Percentiles rank a stretch among this genome's conserved stretches.
These are phyloP conservation scores for Drosophila carrolli DNA, from an alignment of 1,140 invertebrate species.

Conservation along the genomic window DNA sequence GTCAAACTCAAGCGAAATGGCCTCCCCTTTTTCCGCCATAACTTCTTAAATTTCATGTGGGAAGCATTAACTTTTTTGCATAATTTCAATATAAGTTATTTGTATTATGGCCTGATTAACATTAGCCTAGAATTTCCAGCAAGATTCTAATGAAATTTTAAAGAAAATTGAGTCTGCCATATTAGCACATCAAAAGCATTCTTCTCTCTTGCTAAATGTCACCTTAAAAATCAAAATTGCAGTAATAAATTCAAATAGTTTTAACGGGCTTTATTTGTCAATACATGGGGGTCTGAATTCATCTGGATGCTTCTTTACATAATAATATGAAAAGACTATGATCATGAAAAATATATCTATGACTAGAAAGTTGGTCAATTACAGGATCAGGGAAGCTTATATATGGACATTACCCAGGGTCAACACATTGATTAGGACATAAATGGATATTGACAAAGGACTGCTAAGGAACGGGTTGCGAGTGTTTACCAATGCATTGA, in stretches of 20 bases:
- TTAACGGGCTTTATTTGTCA: conserved; percentile 7
- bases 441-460: background rate
- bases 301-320: conserved; percentile 14
- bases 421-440: conserved; percentile 8
- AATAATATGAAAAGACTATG: conserved; percentile 14
- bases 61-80: conserved; percentile 67
- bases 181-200: conserved; percentile 54
- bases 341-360: conserved; percentile 22
- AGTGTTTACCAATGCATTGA: conserved; percentile 4
- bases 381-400: background rate
- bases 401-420: conserved; percentile 11
- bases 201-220: background rate
- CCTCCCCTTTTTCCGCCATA: conserved; percentile 13
- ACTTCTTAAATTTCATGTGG: conserved; percentile 9
- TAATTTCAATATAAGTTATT: conserved; percentile 80
- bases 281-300: conserved; percentile 7
- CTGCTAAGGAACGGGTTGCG: conserved; percentile 22
- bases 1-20: conserved; percentile 48
- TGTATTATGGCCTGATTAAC: conserved; percentile 78
- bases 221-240: background rate
- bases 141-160: conserved; percentile 77
- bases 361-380: conserved; percentile 9
- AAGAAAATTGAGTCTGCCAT: conserved; percentile 77
- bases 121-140: conserved; percentile 57
- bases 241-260: background rate